These are phyloP conservation scores for Berghia stephanieae DNA, from an alignment of 1,140 invertebrate species.

Conservation along the genomic window DNA sequence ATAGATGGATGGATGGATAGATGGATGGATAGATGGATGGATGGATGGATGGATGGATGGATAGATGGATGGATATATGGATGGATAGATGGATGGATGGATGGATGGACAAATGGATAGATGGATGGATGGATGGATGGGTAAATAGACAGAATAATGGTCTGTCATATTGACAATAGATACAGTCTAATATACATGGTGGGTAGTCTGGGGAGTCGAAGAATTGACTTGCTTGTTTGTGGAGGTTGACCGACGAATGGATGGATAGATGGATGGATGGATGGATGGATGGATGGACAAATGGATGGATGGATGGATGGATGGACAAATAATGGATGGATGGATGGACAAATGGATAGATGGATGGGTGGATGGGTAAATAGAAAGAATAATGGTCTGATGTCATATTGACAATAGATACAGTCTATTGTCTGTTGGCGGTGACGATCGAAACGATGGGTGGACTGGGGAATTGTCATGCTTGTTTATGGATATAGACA, in stretches of 20 bases:
- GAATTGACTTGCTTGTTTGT: neutral
- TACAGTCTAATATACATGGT: neutral
- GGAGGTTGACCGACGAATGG: no score
- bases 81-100: no score
- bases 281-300: neutral
- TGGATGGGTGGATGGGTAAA: neutral
- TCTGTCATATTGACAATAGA: neutral
- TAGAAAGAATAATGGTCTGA: no score
- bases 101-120: conserved; percentile 22
- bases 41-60: no score
- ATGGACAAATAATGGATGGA: neutral
- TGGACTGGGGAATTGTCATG: no score
- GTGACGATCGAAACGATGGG: neutral
- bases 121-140: conserved; percentile 21
- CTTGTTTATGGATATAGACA: no score
- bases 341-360: neutral
- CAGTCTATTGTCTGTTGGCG: no score
- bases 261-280: neutral
- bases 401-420: no score
- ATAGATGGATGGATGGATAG: no score
- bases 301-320: conserved; percentile 3
- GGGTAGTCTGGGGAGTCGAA: neutral
- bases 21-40: no score
- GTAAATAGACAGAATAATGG: conserved; percentile 27
- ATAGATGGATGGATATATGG: no score